phyloP scores from a whole-genome alignment of 2,888 invertebrate genomes.

The Acleris laterana region DNA sequence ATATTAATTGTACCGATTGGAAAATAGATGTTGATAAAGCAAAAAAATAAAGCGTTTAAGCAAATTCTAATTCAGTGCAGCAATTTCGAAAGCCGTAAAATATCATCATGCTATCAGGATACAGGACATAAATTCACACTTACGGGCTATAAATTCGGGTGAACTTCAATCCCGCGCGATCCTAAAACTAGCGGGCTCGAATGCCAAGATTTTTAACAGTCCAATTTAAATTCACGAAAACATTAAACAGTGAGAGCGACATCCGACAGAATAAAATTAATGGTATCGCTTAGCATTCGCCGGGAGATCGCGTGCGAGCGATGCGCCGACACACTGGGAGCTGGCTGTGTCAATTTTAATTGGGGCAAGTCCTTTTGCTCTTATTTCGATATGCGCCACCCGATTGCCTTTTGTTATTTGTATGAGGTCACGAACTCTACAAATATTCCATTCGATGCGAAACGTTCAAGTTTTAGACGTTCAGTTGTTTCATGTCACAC shows the following conservation, averaged over 20 bases:
- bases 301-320: conserved; percentile 79
- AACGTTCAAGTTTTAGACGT: background rate
- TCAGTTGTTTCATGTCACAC: background rate
- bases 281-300: conserved; percentile 77
- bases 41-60: background rate
- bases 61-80: conserved; percentile 2
- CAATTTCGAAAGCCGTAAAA: conserved; percentile 17
- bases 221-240: conserved; percentile 66
- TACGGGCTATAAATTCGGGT: conserved; percentile 28
- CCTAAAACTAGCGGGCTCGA: conserved; percentile 31
- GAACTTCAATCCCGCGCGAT: conserved; percentile 28
- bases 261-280: conserved; percentile 77
- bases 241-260: conserved; percentile 65
- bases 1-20: no score
- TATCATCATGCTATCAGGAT: conserved; percentile 1
- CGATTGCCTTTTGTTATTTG: conserved; percentile 74
- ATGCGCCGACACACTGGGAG: conserved; percentile 69
- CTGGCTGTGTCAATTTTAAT: conserved; percentile 81
- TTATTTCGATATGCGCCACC: conserved; percentile 62
- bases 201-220: conserved; percentile 38
- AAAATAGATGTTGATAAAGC: no score
- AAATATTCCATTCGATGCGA: background rate
- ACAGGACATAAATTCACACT: conserved; percentile 26
- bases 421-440: conserved; percentile 71
- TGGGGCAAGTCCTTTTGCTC: conserved; percentile 73